Evolutionary conservation across 2,797 vertebrate genomes (phyloP).

Genomic region (Lutjanus argentimaculatus): DNA sequence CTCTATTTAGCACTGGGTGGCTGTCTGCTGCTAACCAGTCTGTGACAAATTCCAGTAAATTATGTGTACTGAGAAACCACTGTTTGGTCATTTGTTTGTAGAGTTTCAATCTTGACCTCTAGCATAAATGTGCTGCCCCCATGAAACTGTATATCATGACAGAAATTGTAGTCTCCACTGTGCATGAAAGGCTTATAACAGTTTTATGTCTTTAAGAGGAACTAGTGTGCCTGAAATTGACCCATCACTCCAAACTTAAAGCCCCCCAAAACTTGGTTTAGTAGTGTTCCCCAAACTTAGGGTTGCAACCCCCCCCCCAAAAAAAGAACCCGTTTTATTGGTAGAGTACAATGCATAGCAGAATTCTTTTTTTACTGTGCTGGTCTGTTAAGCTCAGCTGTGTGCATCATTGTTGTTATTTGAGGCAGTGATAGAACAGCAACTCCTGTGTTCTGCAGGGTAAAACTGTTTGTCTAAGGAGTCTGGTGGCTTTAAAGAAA

Average conservation of each 20-base stretch:
- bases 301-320: no score
- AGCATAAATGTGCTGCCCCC: neutral
- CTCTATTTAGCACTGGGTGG: constrained; percentile 20
- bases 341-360: no score
- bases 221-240: neutral
- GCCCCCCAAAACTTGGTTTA: neutral
- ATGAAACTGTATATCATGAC: neutral
- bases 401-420: no score
- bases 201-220: neutral
- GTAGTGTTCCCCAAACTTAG: no score
- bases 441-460: no score
- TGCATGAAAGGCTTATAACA: neutral
- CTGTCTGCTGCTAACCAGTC: constrained; percentile 28
- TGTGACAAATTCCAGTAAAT: constrained; percentile 34
- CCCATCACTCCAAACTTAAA: neutral
- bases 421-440: no score
- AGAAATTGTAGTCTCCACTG: neutral
- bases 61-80: neutral
- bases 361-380: no score
- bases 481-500: no score
- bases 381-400: no score
- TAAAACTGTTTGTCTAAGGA: no score
- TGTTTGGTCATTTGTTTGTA: constrained; percentile 14
- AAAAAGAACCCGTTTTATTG: no score
- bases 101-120: constrained; percentile 13